Conservation (phyloP, 2,113 vertebrate species). For the Nyctibius bracteatus region DNA sequence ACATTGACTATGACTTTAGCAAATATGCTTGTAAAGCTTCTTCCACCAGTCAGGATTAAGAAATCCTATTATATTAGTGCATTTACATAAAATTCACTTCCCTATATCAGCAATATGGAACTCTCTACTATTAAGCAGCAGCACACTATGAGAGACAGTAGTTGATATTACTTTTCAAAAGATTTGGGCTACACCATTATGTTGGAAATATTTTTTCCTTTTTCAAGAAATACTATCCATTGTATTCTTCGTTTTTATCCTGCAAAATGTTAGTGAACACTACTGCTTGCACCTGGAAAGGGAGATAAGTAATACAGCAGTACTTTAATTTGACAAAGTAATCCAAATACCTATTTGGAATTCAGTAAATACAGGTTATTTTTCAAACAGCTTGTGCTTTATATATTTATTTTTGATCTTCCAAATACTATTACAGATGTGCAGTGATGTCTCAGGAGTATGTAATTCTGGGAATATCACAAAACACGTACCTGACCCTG, state of each 20-base stretch:
- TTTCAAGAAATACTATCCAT: constrained; percentile 14
- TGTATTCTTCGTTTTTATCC: constrained; percentile 13
- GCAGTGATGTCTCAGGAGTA: background rate
- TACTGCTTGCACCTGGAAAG: constrained; percentile 32
- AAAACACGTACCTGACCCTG: constrained; percentile 4
- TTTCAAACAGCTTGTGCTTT: constrained; percentile 10
- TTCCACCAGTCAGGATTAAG: constrained; percentile 44
- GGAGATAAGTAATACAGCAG: constrained; percentile 37
- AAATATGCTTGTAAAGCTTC: constrained; percentile 52
- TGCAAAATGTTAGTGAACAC: constrained; percentile 8
- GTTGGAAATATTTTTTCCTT: constrained; percentile 45
- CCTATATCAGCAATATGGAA: constrained; percentile 24
- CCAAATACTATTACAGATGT: background rate
- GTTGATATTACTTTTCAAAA: constrained; percentile 38
- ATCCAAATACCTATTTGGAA: constrained; percentile 37
- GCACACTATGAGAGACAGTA: constrained; percentile 13
- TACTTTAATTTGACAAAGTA: constrained; percentile 55
- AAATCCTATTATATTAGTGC: constrained; percentile 36
- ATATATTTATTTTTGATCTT: background rate
- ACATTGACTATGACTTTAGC: constrained; percentile 28
- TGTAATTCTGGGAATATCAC: background rate
- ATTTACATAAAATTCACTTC: constrained; percentile 54
- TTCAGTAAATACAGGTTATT: constrained; percentile 19
- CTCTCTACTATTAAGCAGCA: background rate
- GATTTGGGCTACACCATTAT: constrained; percentile 18